Percentiles rank a stretch among this genome's conserved stretches.
Conservation (phyloP, 2,797 vertebrate species). For the Chelmon rostratus region DNA sequence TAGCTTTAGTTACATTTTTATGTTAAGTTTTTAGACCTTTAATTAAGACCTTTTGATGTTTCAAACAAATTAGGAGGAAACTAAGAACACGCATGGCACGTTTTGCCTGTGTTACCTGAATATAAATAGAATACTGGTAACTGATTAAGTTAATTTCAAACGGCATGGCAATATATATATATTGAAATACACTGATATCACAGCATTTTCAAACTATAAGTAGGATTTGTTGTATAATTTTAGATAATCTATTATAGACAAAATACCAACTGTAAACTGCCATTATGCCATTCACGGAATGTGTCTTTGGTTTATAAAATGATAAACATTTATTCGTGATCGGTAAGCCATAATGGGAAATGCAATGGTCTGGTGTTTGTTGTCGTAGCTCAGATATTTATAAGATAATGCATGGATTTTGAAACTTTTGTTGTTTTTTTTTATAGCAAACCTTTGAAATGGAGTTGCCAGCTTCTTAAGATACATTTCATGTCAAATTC, state of each 20-base stretch:
- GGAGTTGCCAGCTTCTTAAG: background rate
- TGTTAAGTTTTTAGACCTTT: no score
- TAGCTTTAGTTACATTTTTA: no score
- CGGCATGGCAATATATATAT: background rate
- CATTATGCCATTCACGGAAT: background rate
- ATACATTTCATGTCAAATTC: background rate
- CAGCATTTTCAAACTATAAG: background rate
- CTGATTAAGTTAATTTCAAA: background rate
- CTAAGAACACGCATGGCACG: background rate
- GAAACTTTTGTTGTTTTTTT: background rate
- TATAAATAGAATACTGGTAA: background rate
- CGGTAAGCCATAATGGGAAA: no score
- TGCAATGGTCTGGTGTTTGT: background rate
- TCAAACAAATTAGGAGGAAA: background rate
- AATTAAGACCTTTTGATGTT: no score
- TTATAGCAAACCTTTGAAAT: constrained; percentile 2
- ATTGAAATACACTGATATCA: background rate
- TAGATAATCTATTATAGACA: background rate
- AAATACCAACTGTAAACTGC: no score
- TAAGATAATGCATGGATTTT: background rate
- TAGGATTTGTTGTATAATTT: background rate
- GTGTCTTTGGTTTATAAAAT: background rate
- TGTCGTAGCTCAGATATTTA: background rate
- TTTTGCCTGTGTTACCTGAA: background rate
- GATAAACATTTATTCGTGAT: background rate